phyloP scores from a whole-genome alignment of 1,140 invertebrate genomes.

The Palaemon carinicauda region DNA sequence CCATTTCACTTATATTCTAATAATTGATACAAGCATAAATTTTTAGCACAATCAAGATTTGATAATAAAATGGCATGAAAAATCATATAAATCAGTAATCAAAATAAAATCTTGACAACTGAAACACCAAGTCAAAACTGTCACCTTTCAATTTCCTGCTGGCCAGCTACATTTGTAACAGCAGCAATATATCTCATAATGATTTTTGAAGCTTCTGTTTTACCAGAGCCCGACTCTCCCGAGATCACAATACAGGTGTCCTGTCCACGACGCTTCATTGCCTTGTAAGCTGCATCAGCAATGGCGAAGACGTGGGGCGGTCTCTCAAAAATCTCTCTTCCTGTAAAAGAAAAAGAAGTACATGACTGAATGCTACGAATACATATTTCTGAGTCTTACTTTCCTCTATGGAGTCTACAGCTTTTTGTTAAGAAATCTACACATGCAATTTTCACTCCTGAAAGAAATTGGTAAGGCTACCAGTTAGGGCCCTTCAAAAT shows the following conservation, averaged over 20 bases:
- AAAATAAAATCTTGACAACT: too few species aligned
- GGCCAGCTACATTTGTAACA: slow-evolving; percentile 89
- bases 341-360: slow-evolving; percentile 64
- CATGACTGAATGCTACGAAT: too few species aligned
- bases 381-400: too few species aligned
- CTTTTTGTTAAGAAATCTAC: too few species aligned
- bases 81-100: not conserved
- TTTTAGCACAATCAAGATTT: too few species aligned
- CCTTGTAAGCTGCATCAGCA: slow-evolving; percentile 89
- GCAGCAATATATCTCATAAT: slow-evolving; percentile 99
- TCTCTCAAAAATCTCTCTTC: slow-evolving; percentile 91
- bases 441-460: too few species aligned
- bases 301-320: slow-evolving; percentile 94
- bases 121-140: not conserved
- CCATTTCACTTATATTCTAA: slow-evolving; percentile 95
- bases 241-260: slow-evolving; percentile 95
- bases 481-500: too few species aligned
- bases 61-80: too few species aligned
- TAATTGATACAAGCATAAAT: not conserved
- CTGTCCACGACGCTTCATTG: slow-evolving; percentile 85
- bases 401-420: too few species aligned
- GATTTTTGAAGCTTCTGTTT: slow-evolving; percentile 98
- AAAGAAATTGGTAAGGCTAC: too few species aligned
- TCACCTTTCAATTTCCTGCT: slow-evolving; percentile 94
- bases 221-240: slow-evolving; percentile 95